Evolutionary conservation across 2,113 vertebrate species (phyloP), one percentile per base, ranked within the genome.

Genomic region (Urocitellus parryii): DNA sequence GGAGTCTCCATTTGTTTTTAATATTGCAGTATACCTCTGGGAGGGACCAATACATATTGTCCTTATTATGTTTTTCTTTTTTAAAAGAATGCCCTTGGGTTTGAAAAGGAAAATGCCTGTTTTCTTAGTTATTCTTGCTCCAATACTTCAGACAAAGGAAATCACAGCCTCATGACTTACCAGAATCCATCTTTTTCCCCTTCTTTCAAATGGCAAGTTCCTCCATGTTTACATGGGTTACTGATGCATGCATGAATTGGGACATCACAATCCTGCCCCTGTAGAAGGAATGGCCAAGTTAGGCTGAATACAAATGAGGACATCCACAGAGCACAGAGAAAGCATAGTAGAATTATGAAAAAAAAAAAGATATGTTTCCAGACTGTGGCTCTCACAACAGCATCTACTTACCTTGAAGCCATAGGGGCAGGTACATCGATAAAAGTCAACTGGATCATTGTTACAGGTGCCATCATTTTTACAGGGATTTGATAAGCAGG

Each of bases 401-500:
- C 63, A 65, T 34, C 12, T 39, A 79, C 95, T 51, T 98, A 99
- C 99, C 99, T 99, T 99, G 97, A 99, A 99, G 94, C 99, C 99
- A 87, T 99, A 99, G 0, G 99, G 99, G 86, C 99, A 99, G 92
- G 99, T 99, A 96, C 99, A 99, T 96, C 99, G 99, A 91, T 99
- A 99, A 98, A 99, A 99, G 97, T 99, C 99, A 79, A 99, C 99
- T 0, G 99, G 99, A 96, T 99, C 99, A 37, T 99, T 99, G 96
- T 99, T 99, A 98, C 99, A 99, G 58, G 99, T 99, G 91, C 99
- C 99, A 61, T 99, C 99, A 45, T 99, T 99, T 98, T 99, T 99
- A 98, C 99, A 99, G 0, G 99, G 99, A 97, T 98, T 99, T 56
- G 99, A 99, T 90, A 99, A 98, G 95, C 99, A 99, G 5, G 99